phyloP scores from a whole-genome alignment of 1,140 invertebrate genomes.

The Muscidifurax raptorellus region DNA sequence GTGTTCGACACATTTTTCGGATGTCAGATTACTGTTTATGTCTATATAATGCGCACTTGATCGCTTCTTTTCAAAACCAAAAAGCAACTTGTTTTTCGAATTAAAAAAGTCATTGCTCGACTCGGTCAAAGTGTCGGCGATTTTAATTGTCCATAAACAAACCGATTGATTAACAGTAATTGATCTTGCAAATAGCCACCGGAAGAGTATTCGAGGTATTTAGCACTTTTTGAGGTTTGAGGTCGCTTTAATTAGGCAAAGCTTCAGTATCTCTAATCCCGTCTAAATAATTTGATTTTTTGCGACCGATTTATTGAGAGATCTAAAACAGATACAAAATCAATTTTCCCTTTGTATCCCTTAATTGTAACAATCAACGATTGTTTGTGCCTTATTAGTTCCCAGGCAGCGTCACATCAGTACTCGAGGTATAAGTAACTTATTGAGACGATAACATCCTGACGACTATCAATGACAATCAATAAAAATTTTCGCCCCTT shows the following conservation, averaged over 20 bases:
- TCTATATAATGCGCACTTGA: too few relatives aligned
- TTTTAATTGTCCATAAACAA: neutral
- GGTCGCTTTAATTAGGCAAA: conserved; percentile 10
- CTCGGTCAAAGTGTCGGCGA: neutral
- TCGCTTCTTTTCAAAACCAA: too few relatives aligned
- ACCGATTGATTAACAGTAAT: neutral
- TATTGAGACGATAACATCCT: neutral
- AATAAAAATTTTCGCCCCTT: neutral
- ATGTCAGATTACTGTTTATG: too few relatives aligned
- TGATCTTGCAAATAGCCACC: neutral
- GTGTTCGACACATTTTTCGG: too few relatives aligned
- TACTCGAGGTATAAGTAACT: neutral
- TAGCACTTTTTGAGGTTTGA: conserved; percentile 32
- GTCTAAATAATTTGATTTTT: neutral
- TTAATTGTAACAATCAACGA: too few relatives aligned
- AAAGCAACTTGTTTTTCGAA: too few relatives aligned
- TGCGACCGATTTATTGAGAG: too few relatives aligned
- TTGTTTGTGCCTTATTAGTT: too few relatives aligned
- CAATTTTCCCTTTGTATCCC: too few relatives aligned
- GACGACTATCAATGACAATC: conserved; percentile 10
- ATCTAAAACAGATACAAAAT: too few relatives aligned
- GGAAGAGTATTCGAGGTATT: neutral
- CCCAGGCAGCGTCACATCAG: neutral
- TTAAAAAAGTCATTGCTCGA: too few relatives aligned
- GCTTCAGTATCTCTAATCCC: neutral